Evolutionary conservation across 2,888 invertebrate genomes (phyloP).

Genomic region (Sarcophaga carnaria): DNA sequence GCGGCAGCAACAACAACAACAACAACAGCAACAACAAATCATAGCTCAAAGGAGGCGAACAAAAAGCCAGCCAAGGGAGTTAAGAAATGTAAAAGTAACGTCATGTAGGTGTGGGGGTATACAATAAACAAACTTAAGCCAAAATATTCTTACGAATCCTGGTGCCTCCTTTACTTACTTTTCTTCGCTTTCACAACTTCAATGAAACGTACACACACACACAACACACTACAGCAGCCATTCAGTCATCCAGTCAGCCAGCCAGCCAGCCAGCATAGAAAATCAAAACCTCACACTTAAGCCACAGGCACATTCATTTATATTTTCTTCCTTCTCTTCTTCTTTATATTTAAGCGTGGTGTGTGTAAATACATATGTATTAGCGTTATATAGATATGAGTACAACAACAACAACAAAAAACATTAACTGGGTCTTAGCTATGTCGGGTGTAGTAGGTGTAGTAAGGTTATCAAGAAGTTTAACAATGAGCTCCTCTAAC

Average conservation of each 20-base stretch:
- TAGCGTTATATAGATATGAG: conserved; percentile 17
- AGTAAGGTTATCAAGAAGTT: conserved; percentile 1
- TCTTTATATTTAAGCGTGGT: conserved; percentile 34
- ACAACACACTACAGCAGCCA: conserved; percentile 27
- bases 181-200: neutral
- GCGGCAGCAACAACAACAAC: no score
- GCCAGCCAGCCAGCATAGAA: conserved; percentile 37
- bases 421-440: conserved; percentile 40
- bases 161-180: no score
- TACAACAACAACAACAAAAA: conserved; percentile 38
- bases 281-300: conserved; percentile 59
- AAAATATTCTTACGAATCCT: no score
- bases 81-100: no score
- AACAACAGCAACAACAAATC: no score
- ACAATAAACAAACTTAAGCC: no score
- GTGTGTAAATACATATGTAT: conserved; percentile 35
- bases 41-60: no score
- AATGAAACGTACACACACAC: conserved; percentile 15
- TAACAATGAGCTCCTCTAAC: neutral
- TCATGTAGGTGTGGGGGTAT: no score
- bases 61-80: no score
- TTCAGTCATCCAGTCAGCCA: neutral
- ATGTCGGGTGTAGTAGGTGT: conserved; percentile 14
- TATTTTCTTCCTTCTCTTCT: conserved; percentile 51
- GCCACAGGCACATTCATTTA: conserved; percentile 66